Percentiles rank a stretch among this genome's conserved stretches.
Evolutionary conservation across 2,888 invertebrate genomes (phyloP).

Genomic region (Cryptus armator): DNA sequence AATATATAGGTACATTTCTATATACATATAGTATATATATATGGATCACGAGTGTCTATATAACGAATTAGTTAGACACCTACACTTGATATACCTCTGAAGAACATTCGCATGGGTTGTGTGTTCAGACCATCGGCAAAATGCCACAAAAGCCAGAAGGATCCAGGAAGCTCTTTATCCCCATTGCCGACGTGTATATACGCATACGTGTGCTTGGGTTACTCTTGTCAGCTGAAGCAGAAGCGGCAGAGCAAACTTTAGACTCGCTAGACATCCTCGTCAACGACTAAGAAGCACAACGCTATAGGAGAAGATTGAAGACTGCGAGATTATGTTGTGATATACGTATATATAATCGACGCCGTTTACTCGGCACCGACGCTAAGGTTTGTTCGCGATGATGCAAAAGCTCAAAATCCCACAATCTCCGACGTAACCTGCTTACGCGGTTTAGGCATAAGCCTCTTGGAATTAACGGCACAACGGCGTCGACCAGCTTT

Average conservation of each 20-base stretch:
- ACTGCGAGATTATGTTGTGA: not conserved
- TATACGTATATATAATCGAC: slow-evolving; percentile 19
- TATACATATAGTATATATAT: not conserved
- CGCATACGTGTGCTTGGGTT: slow-evolving; percentile 2
- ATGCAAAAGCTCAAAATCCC: slow-evolving; percentile 25
- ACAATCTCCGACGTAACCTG: slow-evolving; percentile 44
- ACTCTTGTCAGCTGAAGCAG: slow-evolving; percentile 19
- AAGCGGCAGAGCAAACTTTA: slow-evolving; percentile 45
- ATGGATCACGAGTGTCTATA: not conserved
- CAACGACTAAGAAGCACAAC: slow-evolving; percentile 20
- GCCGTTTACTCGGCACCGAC: slow-evolving; percentile 6
- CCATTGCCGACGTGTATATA: not conserved
- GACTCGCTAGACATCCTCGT: slow-evolving; percentile 25
- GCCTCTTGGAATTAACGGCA: slow-evolving; percentile 62
- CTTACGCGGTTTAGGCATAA: slow-evolving; percentile 56
- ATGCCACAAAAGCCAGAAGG: slow-evolving; percentile 8
- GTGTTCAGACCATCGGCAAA: slow-evolving; percentile 11
- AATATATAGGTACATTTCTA: not conserved
- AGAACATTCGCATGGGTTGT: not conserved
- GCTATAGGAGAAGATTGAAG: not conserved
- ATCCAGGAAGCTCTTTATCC: slow-evolving; percentile 42
- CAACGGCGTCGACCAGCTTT: slow-evolving; percentile 1
- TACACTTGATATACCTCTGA: not conserved
- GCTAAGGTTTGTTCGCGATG: slow-evolving; percentile 6
- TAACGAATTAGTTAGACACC: slow-evolving; percentile 17